Percentiles rank a stretch among this genome's conserved stretches.
Conservation (phyloP, 2,797 vertebrate species). For the Cuculus canorus region DNA sequence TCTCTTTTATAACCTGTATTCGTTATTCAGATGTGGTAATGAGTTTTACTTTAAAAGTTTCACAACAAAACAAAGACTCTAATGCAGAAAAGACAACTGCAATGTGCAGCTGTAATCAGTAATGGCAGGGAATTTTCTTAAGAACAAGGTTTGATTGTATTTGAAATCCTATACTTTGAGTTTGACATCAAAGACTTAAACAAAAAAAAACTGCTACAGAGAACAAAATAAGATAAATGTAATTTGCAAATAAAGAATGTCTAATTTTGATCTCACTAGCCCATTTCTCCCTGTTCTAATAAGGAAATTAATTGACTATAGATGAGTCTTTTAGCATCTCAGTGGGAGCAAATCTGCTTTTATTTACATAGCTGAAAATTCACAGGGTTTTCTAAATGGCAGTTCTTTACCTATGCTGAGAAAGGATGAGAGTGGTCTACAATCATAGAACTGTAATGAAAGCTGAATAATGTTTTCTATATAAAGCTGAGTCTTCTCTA, state of each 20-base stretch:
- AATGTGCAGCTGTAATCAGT: not conserved
- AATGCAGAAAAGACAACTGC: not conserved
- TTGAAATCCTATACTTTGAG: not conserved
- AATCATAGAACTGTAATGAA: fast-evolving
- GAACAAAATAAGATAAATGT: not conserved
- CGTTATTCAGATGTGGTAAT: not conserved
- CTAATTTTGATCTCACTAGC: not conserved
- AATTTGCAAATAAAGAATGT: not conserved
- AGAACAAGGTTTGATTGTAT: not conserved
- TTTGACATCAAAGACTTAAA: not conserved
- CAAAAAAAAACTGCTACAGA: not conserved
- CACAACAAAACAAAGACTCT: not conserved
- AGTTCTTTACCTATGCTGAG: not conserved
- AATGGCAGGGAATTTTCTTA: not conserved
- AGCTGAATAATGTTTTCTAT: not conserved
- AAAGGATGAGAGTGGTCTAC: not conserved
- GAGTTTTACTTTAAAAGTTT: not conserved
- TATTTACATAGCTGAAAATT: not conserved
- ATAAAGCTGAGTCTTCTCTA: not conserved
- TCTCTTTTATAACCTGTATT: not conserved
- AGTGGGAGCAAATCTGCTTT: not conserved
- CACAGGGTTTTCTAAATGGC: not conserved
- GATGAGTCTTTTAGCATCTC: not conserved
- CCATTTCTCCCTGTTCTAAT: not conserved
- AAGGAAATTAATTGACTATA: not conserved